phyloP scores from a whole-genome alignment of 2,113 vertebrate species.

The Chionis minor region DNA sequence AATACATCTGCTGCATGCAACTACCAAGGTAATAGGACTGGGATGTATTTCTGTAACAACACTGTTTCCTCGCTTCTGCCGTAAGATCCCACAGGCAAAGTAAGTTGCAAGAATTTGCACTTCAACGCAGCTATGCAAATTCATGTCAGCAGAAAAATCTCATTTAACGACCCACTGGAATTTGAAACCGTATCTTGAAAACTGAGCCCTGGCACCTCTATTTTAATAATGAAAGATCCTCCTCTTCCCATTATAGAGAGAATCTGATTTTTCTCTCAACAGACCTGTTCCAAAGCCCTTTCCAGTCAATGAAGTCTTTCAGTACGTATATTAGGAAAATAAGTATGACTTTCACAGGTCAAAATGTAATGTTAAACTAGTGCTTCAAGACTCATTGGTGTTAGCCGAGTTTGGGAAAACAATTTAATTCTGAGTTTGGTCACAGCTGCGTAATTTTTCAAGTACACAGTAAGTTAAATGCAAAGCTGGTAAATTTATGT shows the following conservation, averaged over 20 bases:
- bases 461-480: accelerated
- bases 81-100: neutral
- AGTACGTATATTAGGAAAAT: neutral
- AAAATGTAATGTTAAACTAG: neutral
- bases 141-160: conserved; percentile 35
- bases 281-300: neutral
- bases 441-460: neutral
- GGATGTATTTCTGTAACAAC: neutral
- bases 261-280: neutral
- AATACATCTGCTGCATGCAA: neutral
- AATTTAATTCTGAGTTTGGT: neutral
- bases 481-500: neutral
- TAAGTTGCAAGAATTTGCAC: neutral
- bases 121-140: conserved; percentile 37
- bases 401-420: neutral
- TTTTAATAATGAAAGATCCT: neutral
- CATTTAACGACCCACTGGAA: conserved; percentile 4
- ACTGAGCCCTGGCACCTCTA: neutral
- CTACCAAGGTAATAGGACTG: neutral
- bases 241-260: neutral
- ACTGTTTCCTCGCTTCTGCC: neutral
- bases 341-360: neutral
- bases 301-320: neutral
- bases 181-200: neutral
- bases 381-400: neutral